These are phyloP conservation scores for Spea multiplicata DNA, from an alignment of 2,113 vertebrate genomes.

Conservation along the genomic window DNA sequence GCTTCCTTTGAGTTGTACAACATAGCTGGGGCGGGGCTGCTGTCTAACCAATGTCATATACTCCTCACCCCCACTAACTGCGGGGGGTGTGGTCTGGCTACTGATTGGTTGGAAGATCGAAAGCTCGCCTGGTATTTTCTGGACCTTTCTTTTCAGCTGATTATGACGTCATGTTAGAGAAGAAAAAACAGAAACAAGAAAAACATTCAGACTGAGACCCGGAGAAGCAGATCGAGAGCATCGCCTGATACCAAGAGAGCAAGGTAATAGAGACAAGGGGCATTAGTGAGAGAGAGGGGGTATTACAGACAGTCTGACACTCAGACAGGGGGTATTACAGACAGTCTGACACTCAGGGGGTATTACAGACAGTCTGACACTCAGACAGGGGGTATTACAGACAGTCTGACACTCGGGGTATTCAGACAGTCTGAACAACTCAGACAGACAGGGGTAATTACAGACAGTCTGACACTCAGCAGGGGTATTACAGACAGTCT, in stretches of 20 bases:
- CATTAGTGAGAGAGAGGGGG: not conserved
- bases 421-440: not conserved
- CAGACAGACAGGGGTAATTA: not conserved
- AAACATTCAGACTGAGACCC: not conserved
- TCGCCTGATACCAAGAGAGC: not conserved
- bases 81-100: not conserved
- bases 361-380: not conserved
- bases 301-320: too few species aligned
- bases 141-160: constrained; percentile 55
- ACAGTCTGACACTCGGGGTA: not conserved
- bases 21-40: not conserved
- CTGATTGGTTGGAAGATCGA: constrained; percentile 5
- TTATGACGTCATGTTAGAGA: constrained; percentile 58
- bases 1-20: not conserved
- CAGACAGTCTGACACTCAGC: too few species aligned
- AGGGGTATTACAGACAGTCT: not conserved
- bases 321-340: not conserved
- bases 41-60: not conserved
- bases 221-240: not conserved
- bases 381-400: not conserved
- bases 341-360: not conserved
- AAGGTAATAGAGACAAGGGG: not conserved
- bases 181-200: not conserved
- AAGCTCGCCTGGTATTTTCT: constrained; percentile 57
- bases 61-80: not conserved